phyloP scores from a whole-genome alignment of 2,888 invertebrate species.

The Xylocampa areola region DNA sequence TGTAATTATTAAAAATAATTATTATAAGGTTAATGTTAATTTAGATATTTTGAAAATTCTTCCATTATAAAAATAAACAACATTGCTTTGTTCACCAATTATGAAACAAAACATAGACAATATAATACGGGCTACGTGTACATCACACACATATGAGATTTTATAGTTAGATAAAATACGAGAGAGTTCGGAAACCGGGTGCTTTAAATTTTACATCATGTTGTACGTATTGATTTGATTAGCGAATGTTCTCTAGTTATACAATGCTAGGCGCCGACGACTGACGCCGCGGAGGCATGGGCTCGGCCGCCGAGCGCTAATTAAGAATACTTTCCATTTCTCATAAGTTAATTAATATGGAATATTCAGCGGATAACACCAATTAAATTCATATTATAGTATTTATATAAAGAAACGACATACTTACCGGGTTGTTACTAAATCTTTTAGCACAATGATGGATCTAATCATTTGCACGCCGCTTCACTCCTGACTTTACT shows the following conservation, averaged over 20 bases:
- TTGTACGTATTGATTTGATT: slow-evolving; percentile 86
- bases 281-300: slow-evolving; percentile 39
- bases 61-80: slow-evolving; percentile 80
- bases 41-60: slow-evolving; percentile 85
- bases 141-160: slow-evolving; percentile 81
- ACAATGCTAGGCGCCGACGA: slow-evolving; percentile 63
- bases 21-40: slow-evolving; percentile 80
- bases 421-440: slow-evolving; percentile 75
- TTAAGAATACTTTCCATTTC: slow-evolving; percentile 58
- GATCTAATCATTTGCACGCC: slow-evolving; percentile 79
- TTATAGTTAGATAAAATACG: slow-evolving; percentile 87
- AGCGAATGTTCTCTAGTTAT: slow-evolving; percentile 83
- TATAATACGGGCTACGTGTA: slow-evolving; percentile 84
- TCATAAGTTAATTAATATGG: slow-evolving; percentile 60
- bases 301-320: slow-evolving; percentile 39
- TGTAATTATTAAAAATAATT: slow-evolving; percentile 82
- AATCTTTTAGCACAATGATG: slow-evolving; percentile 76
- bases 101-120: slow-evolving; percentile 83
- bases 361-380: slow-evolving; percentile 82
- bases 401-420: slow-evolving; percentile 73
- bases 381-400: slow-evolving; percentile 81
- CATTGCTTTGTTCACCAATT: slow-evolving; percentile 81
- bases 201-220: slow-evolving; percentile 89
- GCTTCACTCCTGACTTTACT: slow-evolving; percentile 71
- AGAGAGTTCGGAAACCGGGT: slow-evolving; percentile 89